Conservation (phyloP, 2,888 invertebrate species). For the Amorpha juglandis region DNA sequence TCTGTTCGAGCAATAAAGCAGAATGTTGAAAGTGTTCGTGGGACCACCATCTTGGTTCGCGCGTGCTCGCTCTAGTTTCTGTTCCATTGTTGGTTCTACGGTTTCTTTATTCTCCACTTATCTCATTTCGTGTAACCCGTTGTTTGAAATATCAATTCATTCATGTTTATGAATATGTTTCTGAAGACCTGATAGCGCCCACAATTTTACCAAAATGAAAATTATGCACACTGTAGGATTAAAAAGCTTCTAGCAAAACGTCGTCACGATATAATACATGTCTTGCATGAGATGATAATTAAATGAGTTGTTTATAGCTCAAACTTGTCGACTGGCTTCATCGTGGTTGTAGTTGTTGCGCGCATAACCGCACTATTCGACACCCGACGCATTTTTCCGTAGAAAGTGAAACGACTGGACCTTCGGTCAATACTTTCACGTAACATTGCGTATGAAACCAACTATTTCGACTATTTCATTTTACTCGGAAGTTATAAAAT, state of each 20-base stretch:
- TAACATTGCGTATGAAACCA: slow-evolving; percentile 42
- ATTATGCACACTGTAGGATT: too few species aligned
- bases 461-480: slow-evolving; percentile 20
- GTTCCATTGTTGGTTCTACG: slow-evolving; percentile 56
- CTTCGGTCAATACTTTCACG: slow-evolving; percentile 65
- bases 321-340: slow-evolving; percentile 21
- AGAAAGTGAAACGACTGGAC: slow-evolving; percentile 73
- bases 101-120: slow-evolving; percentile 42
- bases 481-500: slow-evolving; percentile 20
- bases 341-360: slow-evolving; percentile 33
- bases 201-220: too few species aligned
- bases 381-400: slow-evolving; percentile 69
- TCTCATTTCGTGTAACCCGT: slow-evolving; percentile 24
- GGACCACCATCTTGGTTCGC: slow-evolving; percentile 62
- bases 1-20: slow-evolving; percentile 46
- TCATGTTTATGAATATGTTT: not conserved
- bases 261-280: too few species aligned
- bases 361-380: slow-evolving; percentile 53
- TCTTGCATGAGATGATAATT: too few species aligned
- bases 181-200: too few species aligned
- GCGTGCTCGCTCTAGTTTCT: slow-evolving; percentile 58
- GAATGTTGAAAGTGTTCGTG: slow-evolving; percentile 71
- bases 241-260: too few species aligned
- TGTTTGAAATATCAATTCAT: not conserved
- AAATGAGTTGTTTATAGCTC: not conserved